Conservation (phyloP, 2,113 vertebrate species). For the Heloderma charlesbogerti region DNA sequence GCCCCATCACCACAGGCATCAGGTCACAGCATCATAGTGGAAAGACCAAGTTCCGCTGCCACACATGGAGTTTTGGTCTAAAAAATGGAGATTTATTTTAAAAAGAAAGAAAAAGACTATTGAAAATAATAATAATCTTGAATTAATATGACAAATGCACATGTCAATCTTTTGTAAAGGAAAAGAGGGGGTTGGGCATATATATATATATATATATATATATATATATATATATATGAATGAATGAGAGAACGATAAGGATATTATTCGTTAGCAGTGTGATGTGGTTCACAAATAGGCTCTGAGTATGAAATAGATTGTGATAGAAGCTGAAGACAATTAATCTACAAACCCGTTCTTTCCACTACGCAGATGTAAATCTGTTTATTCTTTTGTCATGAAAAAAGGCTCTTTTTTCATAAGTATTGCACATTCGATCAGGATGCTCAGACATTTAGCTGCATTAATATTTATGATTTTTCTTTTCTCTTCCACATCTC, state of each 20-base stretch:
- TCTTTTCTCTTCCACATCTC: slow-evolving; percentile 1
- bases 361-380: slow-evolving; percentile 8
- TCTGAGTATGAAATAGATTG: slow-evolving; percentile 1
- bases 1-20: too few relatives aligned
- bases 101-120: background rate
- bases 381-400: slow-evolving; percentile 15
- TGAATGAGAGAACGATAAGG: background rate
- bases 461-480: slow-evolving; percentile 19
- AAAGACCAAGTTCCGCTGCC: background rate
- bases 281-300: background rate
- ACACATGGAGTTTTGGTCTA: background rate
- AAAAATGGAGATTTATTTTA: background rate
- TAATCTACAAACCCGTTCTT: slow-evolving; percentile 7
- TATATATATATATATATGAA: too few relatives aligned
- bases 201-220: too few relatives aligned
- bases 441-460: slow-evolving; percentile 7
- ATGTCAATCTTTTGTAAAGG: background rate
- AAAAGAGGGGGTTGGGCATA: too few relatives aligned
- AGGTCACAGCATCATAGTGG: background rate
- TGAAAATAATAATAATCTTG: background rate
- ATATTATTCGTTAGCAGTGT: background rate
- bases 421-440: background rate
- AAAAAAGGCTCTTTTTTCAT: background rate
- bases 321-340: background rate
- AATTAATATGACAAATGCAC: background rate